These are phyloP conservation scores for Bombus superbus DNA, from an alignment of 1,140 invertebrate species.

Conservation along the genomic window DNA sequence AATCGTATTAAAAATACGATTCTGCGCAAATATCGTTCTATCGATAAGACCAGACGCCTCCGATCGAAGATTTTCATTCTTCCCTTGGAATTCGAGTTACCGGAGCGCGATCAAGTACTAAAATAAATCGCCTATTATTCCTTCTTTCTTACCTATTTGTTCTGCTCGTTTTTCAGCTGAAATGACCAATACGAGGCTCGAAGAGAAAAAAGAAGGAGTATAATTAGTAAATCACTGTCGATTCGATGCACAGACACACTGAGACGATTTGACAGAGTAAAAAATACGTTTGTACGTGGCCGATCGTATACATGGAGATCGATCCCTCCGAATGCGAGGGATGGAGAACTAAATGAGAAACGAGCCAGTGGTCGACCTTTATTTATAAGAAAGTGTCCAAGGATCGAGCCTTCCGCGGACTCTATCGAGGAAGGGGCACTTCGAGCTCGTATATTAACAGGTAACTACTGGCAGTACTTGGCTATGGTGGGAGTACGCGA, in stretches of 20 bases:
- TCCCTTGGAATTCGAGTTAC: no score
- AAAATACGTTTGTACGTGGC: not conserved
- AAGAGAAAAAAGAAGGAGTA: no score
- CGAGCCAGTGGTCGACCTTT: slow-evolving; percentile 70
- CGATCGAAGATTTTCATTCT: no score
- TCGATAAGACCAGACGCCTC: no score
- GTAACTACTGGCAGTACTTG: not conserved
- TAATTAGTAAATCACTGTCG: not conserved
- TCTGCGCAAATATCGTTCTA: no score
- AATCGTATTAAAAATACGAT: no score
- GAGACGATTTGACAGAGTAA: not conserved
- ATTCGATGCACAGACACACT: slow-evolving; percentile 20
- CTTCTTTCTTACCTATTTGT: slow-evolving; percentile 14
- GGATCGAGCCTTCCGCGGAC: slow-evolving; percentile 75
- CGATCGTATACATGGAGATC: not conserved
- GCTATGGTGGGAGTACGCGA: slow-evolving; percentile 50
- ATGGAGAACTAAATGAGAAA: slow-evolving; percentile 75
- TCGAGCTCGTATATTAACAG: slow-evolving; percentile 27
- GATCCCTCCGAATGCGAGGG: slow-evolving; percentile 57
- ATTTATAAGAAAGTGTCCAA: slow-evolving; percentile 81
- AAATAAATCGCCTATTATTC: not conserved
- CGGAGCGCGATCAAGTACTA: no score
- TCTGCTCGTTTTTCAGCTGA: not conserved
- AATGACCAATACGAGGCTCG: not conserved
- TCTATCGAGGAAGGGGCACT: slow-evolving; percentile 67